A percentile compares a stretch with the other conserved stretches of the same genome.
Evolutionary conservation across 2,888 invertebrate species (phyloP).

Genomic region (Ptilodon capucinus): DNA sequence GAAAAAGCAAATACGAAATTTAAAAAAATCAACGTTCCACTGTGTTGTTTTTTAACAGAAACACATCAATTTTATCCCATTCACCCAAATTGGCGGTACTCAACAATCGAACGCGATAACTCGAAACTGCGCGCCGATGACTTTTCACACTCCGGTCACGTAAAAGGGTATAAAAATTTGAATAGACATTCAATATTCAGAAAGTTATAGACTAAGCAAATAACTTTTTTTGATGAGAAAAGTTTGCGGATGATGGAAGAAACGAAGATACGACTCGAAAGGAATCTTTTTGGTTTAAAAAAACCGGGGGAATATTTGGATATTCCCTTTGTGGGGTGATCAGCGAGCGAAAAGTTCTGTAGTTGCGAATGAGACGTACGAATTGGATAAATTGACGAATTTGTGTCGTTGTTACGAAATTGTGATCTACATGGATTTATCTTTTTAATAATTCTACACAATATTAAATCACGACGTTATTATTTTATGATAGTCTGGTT

Average conservation of each 20-base stretch:
- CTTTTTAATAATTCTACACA: too few species aligned
- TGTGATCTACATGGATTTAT: too few species aligned
- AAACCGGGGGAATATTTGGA: conserved; percentile 4
- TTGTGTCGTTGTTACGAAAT: neutral
- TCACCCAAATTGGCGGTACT: neutral
- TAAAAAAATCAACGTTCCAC: too few species aligned
- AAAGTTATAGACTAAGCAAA: conserved; percentile 16
- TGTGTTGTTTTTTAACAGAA: too few species aligned
- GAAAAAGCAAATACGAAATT: too few species aligned
- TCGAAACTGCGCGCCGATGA: neutral
- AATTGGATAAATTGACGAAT: neutral
- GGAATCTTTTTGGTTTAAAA: conserved; percentile 24
- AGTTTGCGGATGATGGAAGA: conserved; percentile 23
- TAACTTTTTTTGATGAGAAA: conserved; percentile 40
- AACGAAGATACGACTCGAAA: conserved; percentile 19
- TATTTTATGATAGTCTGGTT: too few species aligned
- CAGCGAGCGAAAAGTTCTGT: conserved; percentile 15
- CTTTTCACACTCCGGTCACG: conserved; percentile 4
- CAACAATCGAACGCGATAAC: neutral
- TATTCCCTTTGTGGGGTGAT: conserved; percentile 16
- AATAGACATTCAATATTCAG: conserved; percentile 36
- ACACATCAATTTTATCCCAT: too few species aligned
- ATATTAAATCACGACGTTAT: too few species aligned
- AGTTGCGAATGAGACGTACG: neutral
- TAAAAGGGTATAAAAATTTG: conserved; percentile 16